Evolutionary conservation across 2,888 invertebrate species (phyloP).

Genomic region (Malthinus seriepunctatus): DNA sequence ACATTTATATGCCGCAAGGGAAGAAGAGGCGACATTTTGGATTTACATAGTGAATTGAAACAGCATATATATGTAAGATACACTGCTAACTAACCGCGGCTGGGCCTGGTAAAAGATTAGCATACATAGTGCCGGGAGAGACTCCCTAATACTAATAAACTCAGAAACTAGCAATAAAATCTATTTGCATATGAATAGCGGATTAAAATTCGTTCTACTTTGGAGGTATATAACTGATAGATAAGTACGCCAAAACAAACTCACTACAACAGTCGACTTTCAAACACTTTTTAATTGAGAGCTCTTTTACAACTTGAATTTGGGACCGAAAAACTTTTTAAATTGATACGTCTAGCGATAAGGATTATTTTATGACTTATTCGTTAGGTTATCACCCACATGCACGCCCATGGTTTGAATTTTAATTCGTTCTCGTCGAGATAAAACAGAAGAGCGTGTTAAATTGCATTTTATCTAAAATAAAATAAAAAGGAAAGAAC

Average conservation of each 20-base stretch:
- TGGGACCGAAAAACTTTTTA: too few relatives aligned
- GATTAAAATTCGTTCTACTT: slow-evolving; percentile 51
- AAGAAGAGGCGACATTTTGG: slow-evolving; percentile 24
- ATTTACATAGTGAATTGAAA: slow-evolving; percentile 32
- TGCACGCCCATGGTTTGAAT: too few relatives aligned
- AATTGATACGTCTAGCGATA: too few relatives aligned
- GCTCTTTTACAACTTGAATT: too few relatives aligned
- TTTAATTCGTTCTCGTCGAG: too few relatives aligned
- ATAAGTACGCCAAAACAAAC: slow-evolving; percentile 38
- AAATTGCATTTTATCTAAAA: too few relatives aligned
- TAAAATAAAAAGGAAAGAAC: too few relatives aligned
- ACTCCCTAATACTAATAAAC: slow-evolving; percentile 47
- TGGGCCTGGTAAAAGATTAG: slow-evolving; percentile 42
- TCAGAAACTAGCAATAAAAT: slow-evolving; percentile 53
- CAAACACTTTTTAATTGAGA: too few relatives aligned
- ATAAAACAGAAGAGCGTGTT: too few relatives aligned
- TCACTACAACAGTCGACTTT: slow-evolving; percentile 30
- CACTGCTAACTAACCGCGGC: slow-evolving; percentile 31
- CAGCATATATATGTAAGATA: slow-evolving; percentile 31
- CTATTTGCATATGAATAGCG: slow-evolving; percentile 55
- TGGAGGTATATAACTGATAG: slow-evolving; percentile 40
- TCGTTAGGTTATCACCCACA: too few relatives aligned
- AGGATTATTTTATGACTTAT: too few relatives aligned
- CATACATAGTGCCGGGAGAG: slow-evolving; percentile 42
- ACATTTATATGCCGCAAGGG: slow-evolving; percentile 29